Base-by-base conservation (phyloP, 2,113 vertebrate genomes). In the Carassius gibelio region DNA sequence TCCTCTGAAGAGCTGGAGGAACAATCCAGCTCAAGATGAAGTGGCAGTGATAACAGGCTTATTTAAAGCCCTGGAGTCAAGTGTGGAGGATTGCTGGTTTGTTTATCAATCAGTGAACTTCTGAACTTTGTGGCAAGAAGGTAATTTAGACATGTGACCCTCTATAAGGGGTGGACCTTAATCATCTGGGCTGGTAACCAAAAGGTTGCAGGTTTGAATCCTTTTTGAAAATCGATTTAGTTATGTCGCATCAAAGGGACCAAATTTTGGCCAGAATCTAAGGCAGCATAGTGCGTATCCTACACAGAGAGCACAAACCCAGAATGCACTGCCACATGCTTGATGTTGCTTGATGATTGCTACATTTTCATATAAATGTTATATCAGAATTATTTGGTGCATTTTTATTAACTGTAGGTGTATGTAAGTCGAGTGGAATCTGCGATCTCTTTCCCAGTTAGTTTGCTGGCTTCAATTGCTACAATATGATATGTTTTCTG, bases 1-100 rank as follows among this genome's bases (percentile, higher is more conserved):
- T 82, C 64, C 48, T 82, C 64, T 68, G 62, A 68, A 62, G n/a
- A 66, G 61, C 42, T 34, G 62, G 38, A 68, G 42, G 48, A 82
- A 71, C 5, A 15, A 71, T 71, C 48, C 78, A 4, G 3, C 64
- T 82, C 80, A 55, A 82, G 64, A 82, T 52, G 23, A 82, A 50
- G 64, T 15, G 64, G 64, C 64, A 69, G 23, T 13, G 36, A 81
- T 74, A 62, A 83, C 23, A 76, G 50, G 48, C 75, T 57, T 30
- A 48, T 79, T 59, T 71, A 57, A 59, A 79, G 66, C 45, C 26
- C 13, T 38, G 30, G 6, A n/a, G 5, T 68, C 2, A 1, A 19
- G 34, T 77, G 19, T 55, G 48, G 17, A 64, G n/a, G 23, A 68
- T 84, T 68, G 34, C 42, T 69, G 48, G 17, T 71, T 2, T 52